Conservation (phyloP, 30 jellyfish, hydroid and myxozoan genomes). For the Turritopsis dohrnii region DNA sequence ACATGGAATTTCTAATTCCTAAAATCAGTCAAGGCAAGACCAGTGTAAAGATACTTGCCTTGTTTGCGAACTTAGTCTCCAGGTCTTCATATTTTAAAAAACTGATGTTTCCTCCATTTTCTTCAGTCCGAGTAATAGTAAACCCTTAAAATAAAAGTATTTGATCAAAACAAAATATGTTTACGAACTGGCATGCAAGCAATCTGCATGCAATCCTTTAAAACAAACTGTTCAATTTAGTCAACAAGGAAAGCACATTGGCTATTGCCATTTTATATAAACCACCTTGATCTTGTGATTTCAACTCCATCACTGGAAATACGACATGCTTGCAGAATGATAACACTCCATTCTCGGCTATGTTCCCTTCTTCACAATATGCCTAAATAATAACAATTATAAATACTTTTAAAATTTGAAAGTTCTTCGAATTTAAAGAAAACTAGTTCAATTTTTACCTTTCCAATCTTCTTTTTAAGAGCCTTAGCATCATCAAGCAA, state of each 20-base stretch:
- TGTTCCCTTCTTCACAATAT: constrained; percentile 99
- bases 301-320: constrained; percentile 79
- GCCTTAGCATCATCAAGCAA: constrained; percentile 83
- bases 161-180: too few relatives aligned
- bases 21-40: background rate
- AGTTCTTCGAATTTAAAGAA: background rate
- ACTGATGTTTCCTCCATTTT: constrained; percentile 79
- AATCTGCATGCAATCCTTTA: too few relatives aligned
- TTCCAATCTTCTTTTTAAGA: constrained; percentile 79
- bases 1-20: background rate
- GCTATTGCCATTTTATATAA: background rate
- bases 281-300: constrained; percentile 1
- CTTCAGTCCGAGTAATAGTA: constrained; percentile 59
- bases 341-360: constrained; percentile 81
- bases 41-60: constrained; percentile 41
- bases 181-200: too few relatives aligned
- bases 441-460: constrained; percentile 40
- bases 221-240: too few relatives aligned
- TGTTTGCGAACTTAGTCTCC: constrained; percentile 64
- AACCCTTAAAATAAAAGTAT: constrained; percentile 51
- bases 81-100: constrained; percentile 58
- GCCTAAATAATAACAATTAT: too few relatives aligned
- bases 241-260: background rate
- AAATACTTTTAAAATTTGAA: too few relatives aligned
- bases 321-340: constrained; percentile 85